Conservation (phyloP, 1,140 invertebrate genomes). For the Dendroctonus ponderosae region DNA sequence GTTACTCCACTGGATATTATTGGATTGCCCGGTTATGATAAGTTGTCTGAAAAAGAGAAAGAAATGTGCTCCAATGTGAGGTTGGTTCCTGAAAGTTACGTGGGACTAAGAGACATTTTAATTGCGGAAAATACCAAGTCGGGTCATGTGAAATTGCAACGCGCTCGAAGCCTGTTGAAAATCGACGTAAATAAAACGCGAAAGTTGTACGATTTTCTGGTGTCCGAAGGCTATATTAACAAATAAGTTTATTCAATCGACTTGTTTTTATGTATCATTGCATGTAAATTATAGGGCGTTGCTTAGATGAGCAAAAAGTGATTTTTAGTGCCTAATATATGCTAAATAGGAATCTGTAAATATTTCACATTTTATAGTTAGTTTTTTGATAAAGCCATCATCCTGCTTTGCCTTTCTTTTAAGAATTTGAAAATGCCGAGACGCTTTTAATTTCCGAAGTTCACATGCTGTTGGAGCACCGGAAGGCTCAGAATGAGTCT, state of each 20-base stretch:
- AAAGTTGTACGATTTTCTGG: constrained; percentile 82
- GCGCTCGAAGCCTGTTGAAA: constrained; percentile 79
- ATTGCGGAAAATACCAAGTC: constrained; percentile 72
- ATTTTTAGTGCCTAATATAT: no score
- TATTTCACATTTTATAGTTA: no score
- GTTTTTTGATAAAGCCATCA: no score
- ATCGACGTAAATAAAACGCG: constrained; percentile 94
- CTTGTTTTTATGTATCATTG: no score
- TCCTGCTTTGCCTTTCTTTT: constrained; percentile 44
- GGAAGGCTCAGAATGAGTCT: constrained; percentile 96
- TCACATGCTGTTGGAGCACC: constrained; percentile 94
- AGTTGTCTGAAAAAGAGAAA: constrained; percentile 69
- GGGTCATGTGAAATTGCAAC: constrained; percentile 69
- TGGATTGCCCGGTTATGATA: constrained; percentile 76
- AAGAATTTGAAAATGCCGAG: constrained; percentile 98
- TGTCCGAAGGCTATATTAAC: constrained; percentile 66
- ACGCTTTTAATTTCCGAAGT: constrained; percentile 98
- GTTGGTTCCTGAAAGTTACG: constrained; percentile 72
- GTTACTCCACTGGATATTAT: constrained; percentile 72
- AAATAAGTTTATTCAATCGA: constrained; percentile 8
- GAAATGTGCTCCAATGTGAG: constrained; percentile 73
- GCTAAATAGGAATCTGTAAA: no score
- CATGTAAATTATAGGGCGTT: no score
- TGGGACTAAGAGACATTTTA: constrained; percentile 73
- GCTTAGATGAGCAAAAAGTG: no score